Conservation (phyloP, 2,888 invertebrate genomes). For the Anorthoa munda region DNA sequence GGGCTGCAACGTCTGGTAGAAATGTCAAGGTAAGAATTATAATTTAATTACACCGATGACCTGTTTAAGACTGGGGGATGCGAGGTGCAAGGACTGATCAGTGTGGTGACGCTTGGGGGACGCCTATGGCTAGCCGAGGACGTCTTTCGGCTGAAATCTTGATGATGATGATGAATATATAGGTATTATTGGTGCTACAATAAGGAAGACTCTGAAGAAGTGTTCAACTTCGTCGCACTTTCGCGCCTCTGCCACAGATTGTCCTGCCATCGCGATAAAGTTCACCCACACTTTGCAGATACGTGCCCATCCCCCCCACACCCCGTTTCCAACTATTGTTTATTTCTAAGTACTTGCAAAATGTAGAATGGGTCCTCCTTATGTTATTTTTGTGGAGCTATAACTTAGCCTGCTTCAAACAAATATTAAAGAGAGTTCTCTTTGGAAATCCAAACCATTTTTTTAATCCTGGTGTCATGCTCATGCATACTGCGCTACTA, state of each 20-base stretch:
- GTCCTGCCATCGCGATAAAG: neutral
- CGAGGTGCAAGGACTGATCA: too few species aligned
- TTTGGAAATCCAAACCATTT: neutral
- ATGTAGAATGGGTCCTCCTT: neutral
- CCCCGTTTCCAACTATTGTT: neutral
- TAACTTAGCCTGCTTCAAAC: neutral
- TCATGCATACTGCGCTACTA: too few species aligned
- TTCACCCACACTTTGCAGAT: neutral
- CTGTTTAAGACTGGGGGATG: too few species aligned
- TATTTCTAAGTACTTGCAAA: neutral
- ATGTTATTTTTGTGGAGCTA: neutral
- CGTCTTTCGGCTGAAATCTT: too few species aligned
- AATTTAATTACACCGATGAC: neutral
- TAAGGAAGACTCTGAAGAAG: neutral
- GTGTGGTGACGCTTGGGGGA: too few species aligned
- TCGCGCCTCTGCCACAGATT: neutral
- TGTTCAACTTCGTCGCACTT: neutral
- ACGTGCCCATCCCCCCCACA: neutral
- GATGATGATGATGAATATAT: neutral
- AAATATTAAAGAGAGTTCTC: neutral
- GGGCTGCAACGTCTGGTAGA: slow-evolving; percentile 76
- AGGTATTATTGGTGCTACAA: neutral
- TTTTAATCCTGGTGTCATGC: too few species aligned
- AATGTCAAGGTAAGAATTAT: slow-evolving; percentile 65
- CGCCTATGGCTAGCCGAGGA: too few species aligned